A percentile compares a stretch with the other conserved stretches of the same genome.
Evolutionary conservation across 2,113 vertebrate genomes (phyloP).

Genomic region (Tauraco erythrolophus): DNA sequence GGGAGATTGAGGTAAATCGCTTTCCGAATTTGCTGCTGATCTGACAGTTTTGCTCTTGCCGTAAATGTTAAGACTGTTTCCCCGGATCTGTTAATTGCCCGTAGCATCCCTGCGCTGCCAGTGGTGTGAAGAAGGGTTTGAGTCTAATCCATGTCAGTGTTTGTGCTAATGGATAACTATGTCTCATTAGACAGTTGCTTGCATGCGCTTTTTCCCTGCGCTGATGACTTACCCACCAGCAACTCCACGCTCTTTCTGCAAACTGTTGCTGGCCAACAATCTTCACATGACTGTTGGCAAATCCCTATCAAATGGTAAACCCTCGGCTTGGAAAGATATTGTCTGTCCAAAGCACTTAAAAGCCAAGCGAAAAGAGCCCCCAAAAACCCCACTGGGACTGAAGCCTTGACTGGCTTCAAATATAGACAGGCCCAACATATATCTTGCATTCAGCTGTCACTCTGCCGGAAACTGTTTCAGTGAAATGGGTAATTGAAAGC

Average conservation of each 20-base stretch:
- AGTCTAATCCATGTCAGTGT: background rate
- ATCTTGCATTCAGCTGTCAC: slow-evolving; percentile 38
- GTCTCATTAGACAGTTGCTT: background rate
- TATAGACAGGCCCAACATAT: background rate
- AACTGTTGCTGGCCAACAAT: background rate
- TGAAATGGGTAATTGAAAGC: slow-evolving; percentile 57
- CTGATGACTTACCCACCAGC: background rate
- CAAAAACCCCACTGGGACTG: background rate
- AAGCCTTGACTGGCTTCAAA: background rate
- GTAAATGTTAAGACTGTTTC: background rate
- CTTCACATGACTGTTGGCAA: background rate
- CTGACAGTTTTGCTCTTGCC: background rate
- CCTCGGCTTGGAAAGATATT: background rate
- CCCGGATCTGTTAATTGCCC: background rate
- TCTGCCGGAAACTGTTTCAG: background rate
- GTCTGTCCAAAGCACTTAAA: background rate
- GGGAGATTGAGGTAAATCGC: slow-evolving; percentile 93
- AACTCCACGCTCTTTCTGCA: background rate
- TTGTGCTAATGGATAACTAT: background rate
- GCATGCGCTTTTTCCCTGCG: background rate
- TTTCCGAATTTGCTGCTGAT: background rate
- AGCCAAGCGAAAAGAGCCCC: background rate
- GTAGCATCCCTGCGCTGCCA: background rate
- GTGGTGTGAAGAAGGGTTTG: background rate
- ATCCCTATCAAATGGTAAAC: background rate